A percentile compares a stretch with the other conserved stretches of the same genome.
Evolutionary conservation across 2,888 invertebrate species (phyloP).

Genomic region (Tinea trinotella): DNA sequence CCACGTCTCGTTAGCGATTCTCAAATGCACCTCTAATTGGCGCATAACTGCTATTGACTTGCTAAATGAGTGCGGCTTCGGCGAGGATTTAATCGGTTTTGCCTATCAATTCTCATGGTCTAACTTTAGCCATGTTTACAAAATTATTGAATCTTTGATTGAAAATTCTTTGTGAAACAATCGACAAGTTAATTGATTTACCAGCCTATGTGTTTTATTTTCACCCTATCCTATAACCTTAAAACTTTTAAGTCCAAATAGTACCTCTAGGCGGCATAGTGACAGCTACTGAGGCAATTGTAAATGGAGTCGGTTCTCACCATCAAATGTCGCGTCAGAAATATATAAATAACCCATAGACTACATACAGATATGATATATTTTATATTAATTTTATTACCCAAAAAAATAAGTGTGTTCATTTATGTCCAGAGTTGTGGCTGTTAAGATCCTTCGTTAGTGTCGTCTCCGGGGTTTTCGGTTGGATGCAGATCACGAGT

Average conservation of each 20-base stretch:
- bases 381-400: no score
- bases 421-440: neutral
- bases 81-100: slow-evolving; percentile 6
- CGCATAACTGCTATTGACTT: slow-evolving; percentile 14
- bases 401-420: neutral
- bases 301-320: no score
- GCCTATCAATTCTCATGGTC: slow-evolving; percentile 9
- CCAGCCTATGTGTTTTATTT: no score
- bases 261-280: no score
- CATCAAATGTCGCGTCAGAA: no score
- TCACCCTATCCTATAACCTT: no score
- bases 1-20: slow-evolving; percentile 4
- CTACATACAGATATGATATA: no score
- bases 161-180: no score
- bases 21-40: slow-evolving; percentile 12
- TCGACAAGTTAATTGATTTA: no score
- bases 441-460: slow-evolving; percentile 1
- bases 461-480: slow-evolving; percentile 3
- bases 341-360: no score
- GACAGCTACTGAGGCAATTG: no score
- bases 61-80: slow-evolving; percentile 9
- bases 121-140: neutral
- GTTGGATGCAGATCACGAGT: slow-evolving; percentile 22
- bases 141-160: neutral
- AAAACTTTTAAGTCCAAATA: no score